Evolutionary conservation across 2,888 invertebrate species (phyloP).

Genomic region (Drosophila parthenogenetica): DNA sequence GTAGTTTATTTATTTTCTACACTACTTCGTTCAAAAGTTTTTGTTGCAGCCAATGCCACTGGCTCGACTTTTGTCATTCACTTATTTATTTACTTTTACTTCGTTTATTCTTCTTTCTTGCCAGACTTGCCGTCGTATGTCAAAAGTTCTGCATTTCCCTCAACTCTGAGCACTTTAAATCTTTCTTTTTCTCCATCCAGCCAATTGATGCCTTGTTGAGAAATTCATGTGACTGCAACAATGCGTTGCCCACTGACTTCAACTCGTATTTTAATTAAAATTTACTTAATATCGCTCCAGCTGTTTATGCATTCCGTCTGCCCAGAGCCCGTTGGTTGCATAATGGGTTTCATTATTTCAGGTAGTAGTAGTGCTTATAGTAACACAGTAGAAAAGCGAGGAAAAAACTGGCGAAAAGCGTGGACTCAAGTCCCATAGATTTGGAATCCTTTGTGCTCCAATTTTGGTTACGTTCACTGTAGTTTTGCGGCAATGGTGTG

Average conservation of each 20-base stretch:
- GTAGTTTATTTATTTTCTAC: constrained; percentile 74
- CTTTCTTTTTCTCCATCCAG: constrained; percentile 9
- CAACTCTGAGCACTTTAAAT: neutral
- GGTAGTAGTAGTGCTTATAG: too few species aligned
- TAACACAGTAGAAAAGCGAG: neutral
- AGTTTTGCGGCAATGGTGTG: constrained; percentile 19
- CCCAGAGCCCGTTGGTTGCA: neutral
- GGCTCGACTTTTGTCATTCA: constrained; percentile 51
- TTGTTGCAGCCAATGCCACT: constrained; percentile 18
- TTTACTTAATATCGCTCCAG: constrained; percentile 4
- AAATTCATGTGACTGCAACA: constrained; percentile 15
- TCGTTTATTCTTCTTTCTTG: constrained; percentile 41
- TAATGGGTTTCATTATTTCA: neutral
- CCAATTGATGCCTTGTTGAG: constrained; percentile 49
- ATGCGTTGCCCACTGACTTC: constrained; percentile 18
- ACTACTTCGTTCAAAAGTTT: constrained; percentile 55
- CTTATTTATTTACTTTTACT: constrained; percentile 69
- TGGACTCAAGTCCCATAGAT: neutral
- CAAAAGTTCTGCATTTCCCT: constrained; percentile 48
- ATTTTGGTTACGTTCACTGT: constrained; percentile 15
- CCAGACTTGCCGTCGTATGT: constrained; percentile 47
- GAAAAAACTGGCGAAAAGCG: neutral
- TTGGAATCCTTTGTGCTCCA: neutral
- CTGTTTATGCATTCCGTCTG: constrained; percentile 6
- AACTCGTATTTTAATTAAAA: constrained; percentile 62